Percentiles rank a stretch among this genome's conserved stretches.
phyloP scores from a whole-genome alignment of 1,140 invertebrate genomes.

The Pygmarrhopalites habei region DNA sequence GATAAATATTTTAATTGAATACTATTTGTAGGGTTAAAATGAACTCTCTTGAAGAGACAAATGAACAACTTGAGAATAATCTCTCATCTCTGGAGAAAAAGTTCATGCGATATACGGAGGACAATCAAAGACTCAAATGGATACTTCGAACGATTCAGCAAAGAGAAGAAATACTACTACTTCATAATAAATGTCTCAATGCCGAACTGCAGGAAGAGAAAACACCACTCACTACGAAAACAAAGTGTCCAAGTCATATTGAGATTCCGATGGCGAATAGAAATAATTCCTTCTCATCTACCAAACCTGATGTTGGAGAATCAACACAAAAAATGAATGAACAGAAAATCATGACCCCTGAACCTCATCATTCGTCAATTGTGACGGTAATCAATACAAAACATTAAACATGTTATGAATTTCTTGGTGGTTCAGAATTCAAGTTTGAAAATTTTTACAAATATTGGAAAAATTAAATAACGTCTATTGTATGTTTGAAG shows the following conservation, averaged over 20 bases:
- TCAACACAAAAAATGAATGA: too few species aligned
- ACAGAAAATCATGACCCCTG: too few species aligned
- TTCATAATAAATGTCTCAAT: background rate
- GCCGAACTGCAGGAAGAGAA: background rate
- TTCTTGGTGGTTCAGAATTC: too few species aligned
- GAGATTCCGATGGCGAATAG: background rate
- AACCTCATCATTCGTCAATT: too few species aligned
- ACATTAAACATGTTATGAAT: too few species aligned
- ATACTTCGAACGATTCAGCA: constrained; percentile 1
- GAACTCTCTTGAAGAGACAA: background rate
- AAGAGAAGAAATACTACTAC: constrained; percentile 6
- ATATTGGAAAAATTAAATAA: too few species aligned
- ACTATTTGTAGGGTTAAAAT: background rate
- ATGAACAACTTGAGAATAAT: background rate
- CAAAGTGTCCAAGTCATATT: background rate
- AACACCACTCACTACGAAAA: background rate
- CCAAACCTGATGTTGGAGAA: background rate
- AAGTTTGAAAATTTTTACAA: too few species aligned
- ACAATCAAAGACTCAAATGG: constrained; percentile 9
- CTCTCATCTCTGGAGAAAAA: background rate
- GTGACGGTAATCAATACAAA: too few species aligned
- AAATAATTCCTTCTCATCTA: background rate
- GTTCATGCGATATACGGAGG: background rate
- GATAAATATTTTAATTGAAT: too few species aligned
- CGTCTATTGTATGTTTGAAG: too few species aligned